These are phyloP conservation scores for Yasuhikotakia modesta DNA, from an alignment of 2,797 vertebrate species.

Conservation along the genomic window DNA sequence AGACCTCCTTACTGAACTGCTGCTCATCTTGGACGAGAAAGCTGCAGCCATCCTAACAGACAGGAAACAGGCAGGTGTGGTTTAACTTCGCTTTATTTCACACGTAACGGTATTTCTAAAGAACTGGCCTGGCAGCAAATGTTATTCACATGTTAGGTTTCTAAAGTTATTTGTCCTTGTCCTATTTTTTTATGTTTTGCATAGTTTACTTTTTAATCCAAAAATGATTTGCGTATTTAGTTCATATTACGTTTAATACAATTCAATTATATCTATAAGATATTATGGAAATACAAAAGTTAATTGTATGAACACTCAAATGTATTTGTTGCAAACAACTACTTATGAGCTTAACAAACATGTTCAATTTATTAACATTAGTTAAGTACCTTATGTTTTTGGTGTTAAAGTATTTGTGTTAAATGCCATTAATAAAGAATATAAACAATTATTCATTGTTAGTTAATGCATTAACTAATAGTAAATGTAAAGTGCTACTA, in stretches of 20 bases:
- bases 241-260: background rate
- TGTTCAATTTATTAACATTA: background rate
- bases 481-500: no score
- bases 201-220: background rate
- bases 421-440: no score
- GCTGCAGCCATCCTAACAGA: constrained; percentile 55
- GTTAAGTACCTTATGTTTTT: no score
- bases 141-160: background rate
- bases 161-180: background rate
- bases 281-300: background rate
- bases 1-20: constrained; percentile 56
- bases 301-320: background rate
- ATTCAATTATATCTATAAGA: background rate
- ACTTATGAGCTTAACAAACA: background rate
- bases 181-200: no score
- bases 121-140: constrained; percentile 10
- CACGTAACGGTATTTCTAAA: background rate
- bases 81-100: background rate
- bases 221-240: background rate
- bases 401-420: no score
- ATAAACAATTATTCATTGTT: no score
- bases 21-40: constrained; percentile 56
- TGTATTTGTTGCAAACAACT: background rate
- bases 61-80: constrained; percentile 19
- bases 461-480: no score